These are phyloP conservation scores for Mallotus villosus DNA, from an alignment of 2,797 vertebrate species.

Conservation along the genomic window DNA sequence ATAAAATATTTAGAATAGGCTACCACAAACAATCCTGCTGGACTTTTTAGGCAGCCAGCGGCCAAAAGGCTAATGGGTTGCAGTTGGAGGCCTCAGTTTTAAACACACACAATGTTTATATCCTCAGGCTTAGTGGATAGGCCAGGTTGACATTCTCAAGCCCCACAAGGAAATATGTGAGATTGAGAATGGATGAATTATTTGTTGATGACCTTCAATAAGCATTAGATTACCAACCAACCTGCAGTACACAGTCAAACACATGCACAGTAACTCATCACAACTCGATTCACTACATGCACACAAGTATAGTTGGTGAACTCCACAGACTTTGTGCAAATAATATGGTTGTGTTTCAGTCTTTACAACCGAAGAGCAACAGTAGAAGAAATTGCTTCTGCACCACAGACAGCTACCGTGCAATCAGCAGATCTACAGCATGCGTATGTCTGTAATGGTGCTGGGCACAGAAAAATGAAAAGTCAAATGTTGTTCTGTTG, in stretches of 20 bases:
- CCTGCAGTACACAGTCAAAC: too few species aligned
- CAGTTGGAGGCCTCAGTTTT: background rate
- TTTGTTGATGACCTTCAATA: background rate
- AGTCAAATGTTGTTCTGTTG: background rate
- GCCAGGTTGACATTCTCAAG: background rate
- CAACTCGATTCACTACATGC: too few species aligned
- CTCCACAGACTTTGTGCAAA: background rate
- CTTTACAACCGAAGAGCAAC: background rate
- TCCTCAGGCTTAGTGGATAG: background rate
- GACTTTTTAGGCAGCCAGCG: constrained; percentile 66
- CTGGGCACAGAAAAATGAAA: background rate
- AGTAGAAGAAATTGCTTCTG: constrained; percentile 7
- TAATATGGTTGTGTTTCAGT: background rate
- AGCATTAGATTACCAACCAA: too few species aligned
- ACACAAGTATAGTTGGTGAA: too few species aligned
- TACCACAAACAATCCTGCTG: constrained; percentile 73
- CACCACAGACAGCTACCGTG: constrained; percentile 36
- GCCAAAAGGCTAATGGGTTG: constrained; percentile 50
- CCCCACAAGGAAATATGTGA: background rate
- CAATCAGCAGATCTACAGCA: background rate
- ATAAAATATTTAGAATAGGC: constrained; percentile 79
- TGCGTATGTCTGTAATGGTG: background rate
- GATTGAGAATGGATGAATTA: background rate
- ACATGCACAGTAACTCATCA: too few species aligned
- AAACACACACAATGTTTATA: background rate